Conservation (phyloP, 2,113 vertebrate genomes). For the Macrotis lagotis region DNA sequence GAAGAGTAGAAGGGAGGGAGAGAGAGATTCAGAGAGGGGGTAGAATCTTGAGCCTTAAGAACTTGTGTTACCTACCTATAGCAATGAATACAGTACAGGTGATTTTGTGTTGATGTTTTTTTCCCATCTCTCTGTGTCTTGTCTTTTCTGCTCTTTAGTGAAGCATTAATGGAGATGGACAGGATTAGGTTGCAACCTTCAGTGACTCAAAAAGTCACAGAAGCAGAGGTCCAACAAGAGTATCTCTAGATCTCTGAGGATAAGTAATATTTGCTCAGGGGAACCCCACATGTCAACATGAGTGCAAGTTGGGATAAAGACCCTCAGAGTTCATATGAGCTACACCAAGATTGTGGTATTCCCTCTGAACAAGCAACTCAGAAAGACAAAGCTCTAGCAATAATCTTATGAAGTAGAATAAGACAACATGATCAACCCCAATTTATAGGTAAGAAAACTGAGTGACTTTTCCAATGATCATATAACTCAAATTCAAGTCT, state of each 20-base stretch:
- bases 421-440: neutral
- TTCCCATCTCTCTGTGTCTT: neutral
- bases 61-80: neutral
- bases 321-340: neutral
- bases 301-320: neutral
- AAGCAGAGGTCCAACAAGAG: neutral
- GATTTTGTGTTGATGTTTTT: too few species aligned
- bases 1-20: too few species aligned
- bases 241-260: neutral
- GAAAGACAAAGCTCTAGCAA: neutral
- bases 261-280: neutral
- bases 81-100: neutral
- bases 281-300: neutral
- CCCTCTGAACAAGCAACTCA: neutral
- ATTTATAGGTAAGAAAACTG: neutral
- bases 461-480: neutral
- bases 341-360: neutral
- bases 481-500: neutral
- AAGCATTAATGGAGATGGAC: neutral
- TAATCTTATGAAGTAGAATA: neutral
- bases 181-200: neutral
- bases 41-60: neutral
- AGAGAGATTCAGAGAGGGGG: neutral
- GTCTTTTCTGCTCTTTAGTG: neutral
- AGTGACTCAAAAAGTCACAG: neutral